Conservation (phyloP, 2,797 vertebrate genomes). For the Schizopygopsis pylzovi region DNA sequence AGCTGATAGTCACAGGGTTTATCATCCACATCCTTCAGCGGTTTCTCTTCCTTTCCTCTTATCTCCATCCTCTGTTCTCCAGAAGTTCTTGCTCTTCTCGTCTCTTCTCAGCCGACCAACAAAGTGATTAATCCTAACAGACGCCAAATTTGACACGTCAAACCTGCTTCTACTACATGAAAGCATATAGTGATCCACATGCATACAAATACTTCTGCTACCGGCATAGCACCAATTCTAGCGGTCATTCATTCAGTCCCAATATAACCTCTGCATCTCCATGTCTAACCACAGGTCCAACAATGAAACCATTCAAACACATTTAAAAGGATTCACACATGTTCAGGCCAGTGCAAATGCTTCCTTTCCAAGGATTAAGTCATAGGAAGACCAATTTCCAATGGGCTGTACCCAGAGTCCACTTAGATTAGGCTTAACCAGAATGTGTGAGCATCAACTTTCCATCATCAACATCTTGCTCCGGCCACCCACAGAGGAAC, state of each 20-base stretch:
- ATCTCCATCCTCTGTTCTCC: slow-evolving; percentile 11
- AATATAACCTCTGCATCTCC: not conserved
- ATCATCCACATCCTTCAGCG: not conserved
- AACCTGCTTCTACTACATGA: slow-evolving; percentile 12
- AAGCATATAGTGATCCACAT: not conserved
- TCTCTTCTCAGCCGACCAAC: not conserved
- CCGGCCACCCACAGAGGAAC: slow-evolving; percentile 9
- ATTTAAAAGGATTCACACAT: not conserved
- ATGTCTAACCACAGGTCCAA: not conserved
- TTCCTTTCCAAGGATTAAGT: slow-evolving; percentile 3
- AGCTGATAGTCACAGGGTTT: slow-evolving; percentile 25
- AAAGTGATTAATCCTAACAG: slow-evolving; percentile 20
- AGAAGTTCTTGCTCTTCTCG: not conserved
- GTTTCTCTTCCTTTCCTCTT: not conserved
- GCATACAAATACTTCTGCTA: not conserved
- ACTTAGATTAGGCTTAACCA: not conserved
- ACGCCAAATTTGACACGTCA: not conserved
- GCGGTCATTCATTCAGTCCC: not conserved
- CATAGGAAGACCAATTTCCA: slow-evolving; percentile 4
- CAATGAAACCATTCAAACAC: not conserved
- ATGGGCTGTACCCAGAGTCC: not conserved
- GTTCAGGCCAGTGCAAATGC: not conserved
- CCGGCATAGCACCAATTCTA: not conserved
- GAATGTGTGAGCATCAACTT: not conserved
- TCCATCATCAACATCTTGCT: slow-evolving; percentile 12